These are phyloP conservation scores for Phyllotreta cruciferae DNA, from an alignment of 2,888 invertebrate genomes.

Conservation along the genomic window DNA sequence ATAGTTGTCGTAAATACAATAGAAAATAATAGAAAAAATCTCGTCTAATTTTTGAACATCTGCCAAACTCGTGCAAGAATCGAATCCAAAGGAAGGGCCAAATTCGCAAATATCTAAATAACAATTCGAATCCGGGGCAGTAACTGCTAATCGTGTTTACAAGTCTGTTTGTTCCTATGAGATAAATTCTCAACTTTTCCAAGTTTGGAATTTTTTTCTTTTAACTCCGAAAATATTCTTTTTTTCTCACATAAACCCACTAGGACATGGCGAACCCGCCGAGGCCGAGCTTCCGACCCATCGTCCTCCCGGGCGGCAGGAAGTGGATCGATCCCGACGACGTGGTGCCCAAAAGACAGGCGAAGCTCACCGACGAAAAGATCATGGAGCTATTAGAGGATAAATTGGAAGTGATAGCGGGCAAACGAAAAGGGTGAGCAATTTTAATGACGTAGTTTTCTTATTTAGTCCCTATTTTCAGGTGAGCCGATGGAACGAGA, in stretches of 20 bases:
- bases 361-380: slow-evolving; percentile 83
- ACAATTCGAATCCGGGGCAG: too few relatives aligned
- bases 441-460: slow-evolving; percentile 23
- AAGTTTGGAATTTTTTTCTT: too few relatives aligned
- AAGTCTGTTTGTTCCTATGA: too few relatives aligned
- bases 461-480: slow-evolving; percentile 59
- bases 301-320: slow-evolving; percentile 79
- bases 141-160: too few relatives aligned
- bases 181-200: not conserved
- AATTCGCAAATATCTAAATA: slow-evolving; percentile 1
- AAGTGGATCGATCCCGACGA: slow-evolving; percentile 84
- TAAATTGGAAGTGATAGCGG: slow-evolving; percentile 85
- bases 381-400: slow-evolving; percentile 85
- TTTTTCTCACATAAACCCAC: not conserved
- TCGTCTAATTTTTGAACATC: slow-evolving; percentile 13
- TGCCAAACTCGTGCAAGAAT: slow-evolving; percentile 20
- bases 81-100: slow-evolving; percentile 10
- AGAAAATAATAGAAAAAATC: not conserved
- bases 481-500: slow-evolving; percentile 71
- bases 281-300: slow-evolving; percentile 60
- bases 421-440: slow-evolving; percentile 83
- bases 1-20: not conserved
- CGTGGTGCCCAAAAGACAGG: slow-evolving; percentile 60
- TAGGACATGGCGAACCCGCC: slow-evolving; percentile 32
- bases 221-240: not conserved